phyloP scores from a whole-genome alignment of 2,113 vertebrate species.

The Esox niger region DNA sequence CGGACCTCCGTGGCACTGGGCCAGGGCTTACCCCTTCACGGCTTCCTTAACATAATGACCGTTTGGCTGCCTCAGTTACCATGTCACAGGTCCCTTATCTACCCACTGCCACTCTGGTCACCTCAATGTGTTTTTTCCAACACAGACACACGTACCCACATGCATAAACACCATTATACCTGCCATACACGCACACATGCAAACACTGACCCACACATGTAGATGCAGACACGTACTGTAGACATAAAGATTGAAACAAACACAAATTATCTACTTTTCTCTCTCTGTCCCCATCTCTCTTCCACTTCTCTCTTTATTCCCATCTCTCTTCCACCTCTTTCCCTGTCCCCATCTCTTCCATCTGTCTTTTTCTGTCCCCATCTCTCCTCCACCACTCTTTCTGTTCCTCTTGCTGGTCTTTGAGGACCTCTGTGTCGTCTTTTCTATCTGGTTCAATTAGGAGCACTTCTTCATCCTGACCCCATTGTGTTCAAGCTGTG shows the following conservation, averaged over 20 bases:
- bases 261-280: too few species aligned
- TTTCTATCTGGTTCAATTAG: constrained; percentile 71
- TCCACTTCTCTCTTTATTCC: not conserved
- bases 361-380: not conserved
- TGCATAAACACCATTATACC: too few species aligned
- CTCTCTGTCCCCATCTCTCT: constrained; percentile 1
- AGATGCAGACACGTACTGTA: too few species aligned
- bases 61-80: not conserved
- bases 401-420: constrained; percentile 26
- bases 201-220: too few species aligned
- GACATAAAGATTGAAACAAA: too few species aligned
- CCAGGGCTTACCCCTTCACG: not conserved
- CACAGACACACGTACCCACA: too few species aligned
- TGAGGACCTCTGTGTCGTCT: constrained; percentile 50
- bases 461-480: constrained; percentile 70
- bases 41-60: not conserved
- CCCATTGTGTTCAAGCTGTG: constrained; percentile 68
- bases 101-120: not conserved
- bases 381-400: not conserved
- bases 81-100: not conserved
- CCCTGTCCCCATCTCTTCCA: not conserved
- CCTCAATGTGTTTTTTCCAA: not conserved
- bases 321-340: not conserved
- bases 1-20: constrained; percentile 6
- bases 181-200: not conserved